A percentile compares a stretch with the other conserved stretches of the same genome.
These are phyloP conservation scores for Ellobium chinense DNA, from an alignment of 2,888 invertebrate species.

Conservation along the genomic window DNA sequence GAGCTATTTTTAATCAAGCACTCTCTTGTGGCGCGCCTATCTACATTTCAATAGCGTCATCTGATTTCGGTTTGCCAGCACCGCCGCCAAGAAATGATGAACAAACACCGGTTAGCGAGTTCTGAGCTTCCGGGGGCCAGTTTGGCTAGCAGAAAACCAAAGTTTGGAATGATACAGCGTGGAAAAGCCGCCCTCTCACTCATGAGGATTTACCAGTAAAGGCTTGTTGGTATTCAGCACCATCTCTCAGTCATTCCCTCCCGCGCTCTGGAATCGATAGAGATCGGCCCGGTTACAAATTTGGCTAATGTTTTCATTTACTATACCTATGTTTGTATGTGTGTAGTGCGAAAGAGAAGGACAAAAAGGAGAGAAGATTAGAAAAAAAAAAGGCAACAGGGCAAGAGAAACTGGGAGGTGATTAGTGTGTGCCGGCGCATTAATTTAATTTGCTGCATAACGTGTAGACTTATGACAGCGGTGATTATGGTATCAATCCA, in stretches of 20 bases:
- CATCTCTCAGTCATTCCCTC: background rate
- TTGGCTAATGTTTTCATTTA: background rate
- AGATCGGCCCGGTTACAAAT: background rate
- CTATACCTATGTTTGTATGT: background rate
- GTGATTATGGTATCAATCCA: too few species aligned
- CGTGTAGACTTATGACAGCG: too few species aligned
- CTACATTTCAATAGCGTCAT: constrained; percentile 12
- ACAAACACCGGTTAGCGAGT: background rate
- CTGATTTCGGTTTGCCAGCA: background rate
- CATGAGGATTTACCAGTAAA: background rate
- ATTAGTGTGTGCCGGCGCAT: too few species aligned
- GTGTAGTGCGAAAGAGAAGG: too few species aligned
- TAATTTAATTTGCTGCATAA: too few species aligned
- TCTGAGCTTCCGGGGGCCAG: background rate
- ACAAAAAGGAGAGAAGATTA: too few species aligned
- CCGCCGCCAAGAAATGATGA: background rate
- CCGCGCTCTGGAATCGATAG: background rate
- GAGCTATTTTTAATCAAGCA: background rate
- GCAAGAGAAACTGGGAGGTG: too few species aligned
- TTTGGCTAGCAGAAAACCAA: background rate
- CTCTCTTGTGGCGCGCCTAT: background rate
- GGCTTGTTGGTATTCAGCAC: background rate
- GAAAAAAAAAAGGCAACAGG: too few species aligned
- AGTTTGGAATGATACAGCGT: background rate
- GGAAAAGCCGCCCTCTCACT: background rate